Evolutionary conservation across 2,113 vertebrate genomes (phyloP).

Genomic region (Triplophysa dalaica): DNA sequence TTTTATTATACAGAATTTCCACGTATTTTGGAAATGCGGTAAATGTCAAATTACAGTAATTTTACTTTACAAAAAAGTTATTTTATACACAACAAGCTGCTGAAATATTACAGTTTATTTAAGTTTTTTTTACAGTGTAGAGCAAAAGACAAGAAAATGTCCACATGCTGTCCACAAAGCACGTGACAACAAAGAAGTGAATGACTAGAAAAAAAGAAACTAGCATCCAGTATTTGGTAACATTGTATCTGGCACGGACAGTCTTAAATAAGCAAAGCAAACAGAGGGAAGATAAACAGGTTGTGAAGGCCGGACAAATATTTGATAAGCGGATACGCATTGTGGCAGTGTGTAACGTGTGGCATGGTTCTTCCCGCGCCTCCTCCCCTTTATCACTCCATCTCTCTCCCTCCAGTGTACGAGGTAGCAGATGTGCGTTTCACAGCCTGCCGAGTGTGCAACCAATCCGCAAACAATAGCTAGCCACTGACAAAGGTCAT

Average conservation of each 20-base stretch:
- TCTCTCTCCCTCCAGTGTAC: constrained; percentile 48
- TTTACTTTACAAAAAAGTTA: no score
- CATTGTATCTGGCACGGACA: constrained; percentile 64
- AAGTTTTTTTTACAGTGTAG: no score
- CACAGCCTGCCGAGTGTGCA: constrained; percentile 73
- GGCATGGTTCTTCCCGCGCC: constrained; percentile 52
- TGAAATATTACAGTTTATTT: no score
- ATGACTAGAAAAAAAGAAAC: constrained; percentile 60
- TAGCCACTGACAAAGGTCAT: constrained; percentile 74
- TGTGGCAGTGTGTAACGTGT: constrained; percentile 59
- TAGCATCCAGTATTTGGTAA: constrained; percentile 68
- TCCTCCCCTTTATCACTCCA: constrained; percentile 35
- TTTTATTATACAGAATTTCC: background rate
- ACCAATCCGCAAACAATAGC: constrained; percentile 79
- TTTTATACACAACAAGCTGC: no score
- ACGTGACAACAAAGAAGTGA: constrained; percentile 7
- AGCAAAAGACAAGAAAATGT: no score
- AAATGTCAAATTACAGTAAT: no score
- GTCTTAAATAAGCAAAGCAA: constrained; percentile 79
- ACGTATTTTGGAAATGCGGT: background rate
- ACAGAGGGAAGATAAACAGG: constrained; percentile 81
- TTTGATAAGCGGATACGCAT: constrained; percentile 80
- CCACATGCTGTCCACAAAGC: no score
- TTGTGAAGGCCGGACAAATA: constrained; percentile 87
- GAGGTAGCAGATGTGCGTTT: constrained; percentile 78